These are phyloP conservation scores for Myiagra hebetior DNA, from an alignment of 2,113 vertebrate genomes.

Conservation along the genomic window DNA sequence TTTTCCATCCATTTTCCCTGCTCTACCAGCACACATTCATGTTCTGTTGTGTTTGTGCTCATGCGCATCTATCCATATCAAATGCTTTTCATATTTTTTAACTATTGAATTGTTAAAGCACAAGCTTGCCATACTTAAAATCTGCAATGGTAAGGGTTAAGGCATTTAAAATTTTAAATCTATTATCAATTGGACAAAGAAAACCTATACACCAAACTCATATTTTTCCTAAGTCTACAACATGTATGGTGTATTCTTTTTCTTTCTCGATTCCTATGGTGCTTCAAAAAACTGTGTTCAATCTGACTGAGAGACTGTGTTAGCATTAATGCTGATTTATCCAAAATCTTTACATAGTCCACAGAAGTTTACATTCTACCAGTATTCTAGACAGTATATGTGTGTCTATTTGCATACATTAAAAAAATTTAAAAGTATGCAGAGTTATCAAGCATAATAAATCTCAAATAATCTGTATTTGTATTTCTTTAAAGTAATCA, in stretches of 20 bases:
- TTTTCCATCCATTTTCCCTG: neutral
- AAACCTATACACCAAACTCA: neutral
- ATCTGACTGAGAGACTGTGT: neutral
- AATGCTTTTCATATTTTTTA: neutral
- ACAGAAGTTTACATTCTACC: neutral
- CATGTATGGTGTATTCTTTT: neutral
- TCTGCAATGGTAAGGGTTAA: neutral
- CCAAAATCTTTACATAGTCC: neutral
- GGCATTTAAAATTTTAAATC: neutral
- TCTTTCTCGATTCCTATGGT: rapidly evolving
- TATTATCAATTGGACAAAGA: neutral
- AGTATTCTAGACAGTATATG: neutral
- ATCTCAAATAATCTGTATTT: neutral
- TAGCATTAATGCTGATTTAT: neutral
- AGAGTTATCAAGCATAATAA: neutral
- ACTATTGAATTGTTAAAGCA: neutral
- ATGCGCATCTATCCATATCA: neutral
- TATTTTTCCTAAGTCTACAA: neutral
- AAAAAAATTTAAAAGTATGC: neutral
- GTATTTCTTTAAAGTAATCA: neutral
- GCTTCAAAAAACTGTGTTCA: neutral
- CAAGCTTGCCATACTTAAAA: neutral
- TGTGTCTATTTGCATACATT: neutral
- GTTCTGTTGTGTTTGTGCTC: neutral
- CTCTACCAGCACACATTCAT: neutral